These are phyloP conservation scores for Aphidius gifuensis DNA, from an alignment of 1,140 invertebrate genomes.

Conservation along the genomic window DNA sequence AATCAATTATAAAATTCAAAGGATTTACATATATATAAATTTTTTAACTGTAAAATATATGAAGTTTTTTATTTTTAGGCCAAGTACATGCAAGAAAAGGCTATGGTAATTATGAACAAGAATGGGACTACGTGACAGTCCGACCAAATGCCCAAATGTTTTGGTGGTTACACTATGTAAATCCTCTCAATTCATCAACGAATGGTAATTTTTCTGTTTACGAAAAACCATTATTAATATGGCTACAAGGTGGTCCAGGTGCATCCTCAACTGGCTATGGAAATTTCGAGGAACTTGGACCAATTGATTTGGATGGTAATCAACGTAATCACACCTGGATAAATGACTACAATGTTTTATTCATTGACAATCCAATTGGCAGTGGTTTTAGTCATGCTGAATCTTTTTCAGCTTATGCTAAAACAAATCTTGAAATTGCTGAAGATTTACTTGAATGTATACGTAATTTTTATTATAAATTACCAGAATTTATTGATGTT, in stretches of 20 bases:
- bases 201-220: conserved; percentile 55
- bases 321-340: conserved; percentile 74
- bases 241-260: conserved; percentile 77
- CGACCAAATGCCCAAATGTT: conserved; percentile 74
- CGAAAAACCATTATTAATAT: conserved; percentile 70
- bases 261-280: conserved; percentile 73
- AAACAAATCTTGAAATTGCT: conserved; percentile 71
- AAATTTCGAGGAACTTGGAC: conserved; percentile 77
- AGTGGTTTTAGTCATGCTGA: conserved; percentile 83
- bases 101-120: conserved; percentile 60
- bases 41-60: background rate
- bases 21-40: background rate
- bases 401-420: conserved; percentile 56
- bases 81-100: conserved; percentile 40
- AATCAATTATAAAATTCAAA: too few relatives aligned
- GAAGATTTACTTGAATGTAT: conserved; percentile 74
- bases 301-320: conserved; percentile 64
- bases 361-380: conserved; percentile 87
- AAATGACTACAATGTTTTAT: conserved; percentile 76
- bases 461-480: conserved; percentile 60
- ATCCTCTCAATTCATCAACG: conserved; percentile 47
- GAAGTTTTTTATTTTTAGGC: background rate
- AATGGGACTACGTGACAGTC: conserved; percentile 68
- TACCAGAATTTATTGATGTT: conserved; percentile 66
- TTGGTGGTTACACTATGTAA: conserved; percentile 73